Conservation (phyloP, 1,140 invertebrate genomes). For the Dolichoris vasculosae region DNA sequence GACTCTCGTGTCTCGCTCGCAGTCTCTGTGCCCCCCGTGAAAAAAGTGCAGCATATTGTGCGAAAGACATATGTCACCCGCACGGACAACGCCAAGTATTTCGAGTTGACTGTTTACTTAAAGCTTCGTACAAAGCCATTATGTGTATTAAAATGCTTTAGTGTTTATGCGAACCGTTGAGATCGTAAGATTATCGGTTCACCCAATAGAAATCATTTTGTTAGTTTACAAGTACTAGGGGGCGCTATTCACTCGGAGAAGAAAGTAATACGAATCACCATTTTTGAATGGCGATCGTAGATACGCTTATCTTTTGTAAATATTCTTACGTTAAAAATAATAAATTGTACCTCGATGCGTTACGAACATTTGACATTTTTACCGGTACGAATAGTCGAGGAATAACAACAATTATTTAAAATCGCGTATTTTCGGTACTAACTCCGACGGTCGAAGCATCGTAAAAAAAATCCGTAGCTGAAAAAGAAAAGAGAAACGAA, state of each 20-base stretch:
- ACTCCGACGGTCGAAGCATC: too few relatives aligned
- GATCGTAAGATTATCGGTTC: not conserved
- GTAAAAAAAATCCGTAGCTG: too few relatives aligned
- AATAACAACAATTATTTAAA: too few relatives aligned
- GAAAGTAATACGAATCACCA: not conserved
- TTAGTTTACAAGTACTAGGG: not conserved
- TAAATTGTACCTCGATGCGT: not conserved
- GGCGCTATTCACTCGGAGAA: not conserved
- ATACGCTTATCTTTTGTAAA: not conserved
- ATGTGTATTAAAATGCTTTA: constrained; percentile 1
- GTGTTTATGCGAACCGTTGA: not conserved
- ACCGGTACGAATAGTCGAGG: too few relatives aligned
- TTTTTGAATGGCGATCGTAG: not conserved
- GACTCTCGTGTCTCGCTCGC: constrained; percentile 52
- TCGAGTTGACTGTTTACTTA: not conserved
- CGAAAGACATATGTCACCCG: constrained; percentile 59
- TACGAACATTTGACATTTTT: not conserved
- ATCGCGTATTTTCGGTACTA: too few relatives aligned
- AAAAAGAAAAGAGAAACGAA: too few relatives aligned
- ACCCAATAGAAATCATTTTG: not conserved
- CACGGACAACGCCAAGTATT: constrained; percentile 22
- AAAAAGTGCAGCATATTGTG: constrained; percentile 63
- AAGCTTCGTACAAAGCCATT: not conserved
- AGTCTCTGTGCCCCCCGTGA: not conserved
- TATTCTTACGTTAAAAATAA: not conserved